Evolutionary conservation across 1,140 invertebrate genomes (phyloP), one percentile per base, ranked within the genome.

Genomic region (Hermetia illucens): DNA sequence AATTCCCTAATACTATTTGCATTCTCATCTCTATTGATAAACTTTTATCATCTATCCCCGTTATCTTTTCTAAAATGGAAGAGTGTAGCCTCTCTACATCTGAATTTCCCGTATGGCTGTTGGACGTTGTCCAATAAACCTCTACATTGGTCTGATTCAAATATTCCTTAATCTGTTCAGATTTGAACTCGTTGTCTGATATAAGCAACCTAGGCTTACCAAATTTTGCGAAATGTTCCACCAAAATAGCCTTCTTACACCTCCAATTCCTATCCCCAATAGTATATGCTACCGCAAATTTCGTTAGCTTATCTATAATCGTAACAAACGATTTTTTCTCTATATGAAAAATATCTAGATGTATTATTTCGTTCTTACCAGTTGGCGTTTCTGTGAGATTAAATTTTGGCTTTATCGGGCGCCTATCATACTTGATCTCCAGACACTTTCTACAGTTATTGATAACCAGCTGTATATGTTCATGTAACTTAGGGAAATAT

Each of bases 371-470:
- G 17, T 17, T 38, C 30, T 38, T 38, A 25, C 9, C 25, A 13
- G 13, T 38, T 2, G 18, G 3, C 1, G 16, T 38, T 21, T 38
- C 27, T 10, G 27, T 31, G 12, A 38, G 4, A 38, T 31, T 31
- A 13, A 8, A 27, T 27, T 27, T 27, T 27, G 24, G 24, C 24
- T 27, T 2, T 15, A 38, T 38, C 4, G 37, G 37, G n/a, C 31
- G 19, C 4, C 27, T 31, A 16, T 30, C 16, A 15, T 17, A 30
- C 13, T 38, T 30, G n/a, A 31, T 38, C 13, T 21, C 15, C 18
- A 30, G 37, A 12, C 37, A 31, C 31, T 38, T 38, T 27, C 21
- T 4, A 5, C 18, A 39, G 10, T 39, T 39, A 5, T 33, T 39
- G 4, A 39, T 33, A 21, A 31, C 31, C 2, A 30, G 6, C 5